These are phyloP conservation scores for Pelecanus crispus DNA, from an alignment of 2,113 vertebrate genomes.

Conservation along the genomic window DNA sequence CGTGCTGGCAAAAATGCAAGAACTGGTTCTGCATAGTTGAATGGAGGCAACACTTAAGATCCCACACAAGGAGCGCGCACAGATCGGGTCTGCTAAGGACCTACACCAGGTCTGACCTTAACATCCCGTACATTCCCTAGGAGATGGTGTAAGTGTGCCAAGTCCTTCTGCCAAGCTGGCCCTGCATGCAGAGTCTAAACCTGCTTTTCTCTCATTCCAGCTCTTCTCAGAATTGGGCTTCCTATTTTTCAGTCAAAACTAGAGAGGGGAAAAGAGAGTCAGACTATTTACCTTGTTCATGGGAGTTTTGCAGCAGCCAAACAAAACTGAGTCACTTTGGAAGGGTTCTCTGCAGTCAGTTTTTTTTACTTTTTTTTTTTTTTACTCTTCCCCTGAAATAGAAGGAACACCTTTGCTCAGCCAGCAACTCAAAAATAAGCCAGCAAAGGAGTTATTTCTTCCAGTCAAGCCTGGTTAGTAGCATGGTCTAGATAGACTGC, in stretches of 20 bases:
- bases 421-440: background rate
- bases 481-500: background rate
- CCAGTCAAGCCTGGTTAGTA: background rate
- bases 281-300: background rate
- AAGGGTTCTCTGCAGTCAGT: background rate
- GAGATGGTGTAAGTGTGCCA: background rate
- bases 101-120: background rate
- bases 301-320: background rate
- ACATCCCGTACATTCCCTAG: background rate
- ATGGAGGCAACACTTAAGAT: background rate
- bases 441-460: background rate
- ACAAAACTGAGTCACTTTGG: background rate
- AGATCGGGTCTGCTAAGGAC: background rate
- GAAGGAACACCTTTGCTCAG: background rate
- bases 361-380: background rate
- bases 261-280: background rate
- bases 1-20: background rate
- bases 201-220: background rate
- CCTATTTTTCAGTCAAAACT: background rate
- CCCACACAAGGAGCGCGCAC: background rate
- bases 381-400: background rate
- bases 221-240: background rate
- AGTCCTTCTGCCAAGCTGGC: background rate
- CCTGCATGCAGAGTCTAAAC: background rate
- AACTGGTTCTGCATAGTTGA: accelerated